Conservation (phyloP, 2,888 invertebrate species). For the Onthophagus sagittarius region DNA sequence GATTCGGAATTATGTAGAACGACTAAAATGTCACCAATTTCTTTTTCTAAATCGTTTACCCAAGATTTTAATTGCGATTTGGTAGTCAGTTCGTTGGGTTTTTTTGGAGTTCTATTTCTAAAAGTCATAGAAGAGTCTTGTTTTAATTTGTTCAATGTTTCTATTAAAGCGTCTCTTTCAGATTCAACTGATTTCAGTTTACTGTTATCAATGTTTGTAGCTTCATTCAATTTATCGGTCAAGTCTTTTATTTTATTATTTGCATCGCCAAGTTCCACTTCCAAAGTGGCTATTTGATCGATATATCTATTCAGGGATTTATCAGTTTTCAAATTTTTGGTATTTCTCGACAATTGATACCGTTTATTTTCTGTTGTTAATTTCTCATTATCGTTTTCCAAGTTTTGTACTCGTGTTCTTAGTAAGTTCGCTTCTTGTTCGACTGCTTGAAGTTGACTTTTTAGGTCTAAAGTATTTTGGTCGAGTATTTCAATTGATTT, state of each 20-base stretch:
- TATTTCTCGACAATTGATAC: constrained; percentile 57
- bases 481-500: constrained; percentile 61
- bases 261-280: constrained; percentile 60
- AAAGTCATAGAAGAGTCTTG: constrained; percentile 63
- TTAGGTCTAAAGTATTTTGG: constrained; percentile 64
- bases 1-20: constrained; percentile 60
- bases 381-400: constrained; percentile 76
- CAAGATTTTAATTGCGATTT: constrained; percentile 75
- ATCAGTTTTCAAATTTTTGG: constrained; percentile 54
- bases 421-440: constrained; percentile 73
- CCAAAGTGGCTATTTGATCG: constrained; percentile 59
- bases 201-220: constrained; percentile 43
- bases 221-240: constrained; percentile 42
- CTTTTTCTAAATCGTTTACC: constrained; percentile 83
- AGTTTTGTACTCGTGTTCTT: constrained; percentile 61
- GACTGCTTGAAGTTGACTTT: constrained; percentile 70
- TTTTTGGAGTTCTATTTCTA: constrained; percentile 68
- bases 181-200: constrained; percentile 54
- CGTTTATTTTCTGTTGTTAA: constrained; percentile 70
- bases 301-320: constrained; percentile 56
- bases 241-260: constrained; percentile 56
- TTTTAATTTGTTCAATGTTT: constrained; percentile 62
- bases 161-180: constrained; percentile 63
- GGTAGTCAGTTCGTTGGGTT: constrained; percentile 67
- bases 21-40: constrained; percentile 66